Evolutionary conservation across 1,140 invertebrate species (phyloP).

Genomic region (Drosophila gunungcola): DNA sequence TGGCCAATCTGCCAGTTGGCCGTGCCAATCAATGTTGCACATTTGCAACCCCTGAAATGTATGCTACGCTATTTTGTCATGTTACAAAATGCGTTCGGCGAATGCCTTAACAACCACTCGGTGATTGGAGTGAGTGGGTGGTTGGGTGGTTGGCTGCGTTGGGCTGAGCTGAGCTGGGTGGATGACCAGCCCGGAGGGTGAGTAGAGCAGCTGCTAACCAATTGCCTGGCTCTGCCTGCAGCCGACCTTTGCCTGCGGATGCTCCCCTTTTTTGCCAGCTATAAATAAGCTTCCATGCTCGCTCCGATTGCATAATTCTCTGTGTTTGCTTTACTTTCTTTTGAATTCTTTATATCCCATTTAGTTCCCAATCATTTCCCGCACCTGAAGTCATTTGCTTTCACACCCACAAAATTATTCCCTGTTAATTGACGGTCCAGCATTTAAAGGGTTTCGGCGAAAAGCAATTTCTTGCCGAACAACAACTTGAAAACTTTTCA

Average conservation of each 20-base stretch:
- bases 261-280: slow-evolving; percentile 1
- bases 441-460: slow-evolving; percentile 30
- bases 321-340: background rate
- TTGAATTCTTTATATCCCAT: slow-evolving; percentile 2
- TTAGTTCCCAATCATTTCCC: slow-evolving; percentile 6
- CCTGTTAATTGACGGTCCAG: slow-evolving; percentile 38
- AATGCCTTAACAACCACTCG: slow-evolving; percentile 76
- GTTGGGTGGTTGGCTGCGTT: too few species aligned
- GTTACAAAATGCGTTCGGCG: slow-evolving; percentile 64
- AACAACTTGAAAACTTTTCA: slow-evolving; percentile 44
- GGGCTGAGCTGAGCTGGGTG: background rate
- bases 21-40: slow-evolving; percentile 73
- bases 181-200: background rate
- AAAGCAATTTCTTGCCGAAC: slow-evolving; percentile 51
- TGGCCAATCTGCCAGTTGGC: slow-evolving; percentile 55
- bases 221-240: slow-evolving; percentile 59
- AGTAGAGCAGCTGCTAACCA: slow-evolving; percentile 60
- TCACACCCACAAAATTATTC: slow-evolving; percentile 30
- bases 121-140: slow-evolving; percentile 10
- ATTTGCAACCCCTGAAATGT: slow-evolving; percentile 80
- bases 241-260: slow-evolving; percentile 26
- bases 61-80: slow-evolving; percentile 74
- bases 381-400: slow-evolving; percentile 13
- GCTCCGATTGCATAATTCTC: slow-evolving; percentile 52
- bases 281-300: slow-evolving; percentile 30